These are phyloP conservation scores for Stegodyphus mimosarum DNA, from an alignment of 1,140 invertebrate genomes.

Conservation along the genomic window DNA sequence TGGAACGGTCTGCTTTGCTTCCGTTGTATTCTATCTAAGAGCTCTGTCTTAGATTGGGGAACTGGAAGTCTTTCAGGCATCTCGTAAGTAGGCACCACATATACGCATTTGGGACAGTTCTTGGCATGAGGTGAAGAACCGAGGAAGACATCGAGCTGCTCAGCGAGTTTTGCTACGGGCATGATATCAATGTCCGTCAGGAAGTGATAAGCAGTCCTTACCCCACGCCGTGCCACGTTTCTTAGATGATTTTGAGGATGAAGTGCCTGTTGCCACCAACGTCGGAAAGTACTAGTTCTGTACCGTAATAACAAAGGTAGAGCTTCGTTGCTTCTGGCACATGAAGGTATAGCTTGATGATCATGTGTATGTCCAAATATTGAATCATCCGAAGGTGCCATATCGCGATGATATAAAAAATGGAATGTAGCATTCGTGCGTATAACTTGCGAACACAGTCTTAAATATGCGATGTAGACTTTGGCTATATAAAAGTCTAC, in stretches of 20 bases:
- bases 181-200: constrained; percentile 69
- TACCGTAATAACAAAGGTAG: constrained; percentile 35
- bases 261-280: constrained; percentile 61
- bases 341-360: constrained; percentile 39
- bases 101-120: constrained; percentile 76
- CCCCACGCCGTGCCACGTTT: constrained; percentile 66
- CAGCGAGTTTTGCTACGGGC: constrained; percentile 65
- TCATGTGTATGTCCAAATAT: neutral
- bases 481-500: constrained; percentile 68
- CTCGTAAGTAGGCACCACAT: constrained; percentile 93
- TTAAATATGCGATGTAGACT: constrained; percentile 78
- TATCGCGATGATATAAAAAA: constrained; percentile 74
- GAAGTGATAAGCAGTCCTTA: constrained; percentile 65
- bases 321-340: constrained; percentile 25
- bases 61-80: constrained; percentile 80
- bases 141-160: constrained; percentile 74
- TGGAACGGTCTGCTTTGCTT: constrained; percentile 89
- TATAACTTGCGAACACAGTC: constrained; percentile 80
- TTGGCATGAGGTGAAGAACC: constrained; percentile 74
- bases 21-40: constrained; percentile 79
- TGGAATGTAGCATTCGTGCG: constrained; percentile 79
- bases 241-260: constrained; percentile 70
- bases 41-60: constrained; percentile 81
- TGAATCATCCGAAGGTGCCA: constrained; percentile 64
- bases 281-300: constrained; percentile 37